Evolutionary conservation across 2,888 invertebrate species (phyloP), one percentile per base, ranked within the genome.

Genomic region (Philopedon plagiatum): DNA sequence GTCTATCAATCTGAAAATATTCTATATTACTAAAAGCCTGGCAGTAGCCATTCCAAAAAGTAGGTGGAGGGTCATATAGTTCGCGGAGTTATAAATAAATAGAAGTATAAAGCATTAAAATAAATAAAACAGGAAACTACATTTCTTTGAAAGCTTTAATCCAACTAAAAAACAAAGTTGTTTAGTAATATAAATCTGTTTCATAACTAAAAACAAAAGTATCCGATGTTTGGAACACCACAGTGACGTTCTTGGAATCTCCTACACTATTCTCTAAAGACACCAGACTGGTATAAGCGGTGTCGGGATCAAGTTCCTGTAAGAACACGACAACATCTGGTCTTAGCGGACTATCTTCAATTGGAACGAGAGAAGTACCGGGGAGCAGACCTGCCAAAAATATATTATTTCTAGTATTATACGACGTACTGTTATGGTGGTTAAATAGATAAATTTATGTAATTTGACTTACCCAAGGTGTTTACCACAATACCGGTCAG

Each of bases 191-290:
- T n/a, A 60, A 21, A 34, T 60, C 19, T 15, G 8, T 21, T 4
- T 60, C 21, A 39, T 21, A 15, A 60, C 18, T n/a, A 32, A 34
- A 37, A 34, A 37, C 34, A 56, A 19, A 32, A 32, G 11, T 19
- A 11, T 63, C 51, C 2, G n/a, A 26, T 3, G 73, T 73, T 51
- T 69, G 64, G 21, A 61, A 65, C 0, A 56, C 34, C 0, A 70
- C 57, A 0, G 65, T 61, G 8, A 69, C 54, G 41, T 70, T 65
- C 26, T 58, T 26, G 4, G 73, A 73, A n/a, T 23, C 11, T 29
- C 73, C 73, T 2, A 21, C 64, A 21, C 5, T 18, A 41, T 73
- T 73, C 5, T 19, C 32, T 15, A 73, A 60, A 62, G 11, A 29
- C 5, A 73, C 57, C 8, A 23, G 11, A 56, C 65, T 61, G 8